phyloP scores from a whole-genome alignment of 2,888 invertebrate genomes.

The Lamellibrachia satsuma region DNA sequence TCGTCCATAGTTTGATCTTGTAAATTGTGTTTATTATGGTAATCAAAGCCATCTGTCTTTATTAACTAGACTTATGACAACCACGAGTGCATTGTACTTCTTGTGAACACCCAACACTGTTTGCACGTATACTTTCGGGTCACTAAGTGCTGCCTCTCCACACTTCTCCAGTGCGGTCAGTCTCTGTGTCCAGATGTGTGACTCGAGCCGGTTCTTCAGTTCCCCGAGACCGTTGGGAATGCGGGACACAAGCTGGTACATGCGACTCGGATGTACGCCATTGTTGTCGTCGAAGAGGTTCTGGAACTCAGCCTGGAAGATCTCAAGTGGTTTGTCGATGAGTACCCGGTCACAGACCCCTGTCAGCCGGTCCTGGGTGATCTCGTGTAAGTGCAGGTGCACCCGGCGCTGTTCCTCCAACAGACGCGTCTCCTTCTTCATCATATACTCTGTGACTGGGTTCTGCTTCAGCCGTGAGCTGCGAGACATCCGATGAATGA shows the following conservation, averaged over 20 bases:
- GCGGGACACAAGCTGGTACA: constrained; percentile 92
- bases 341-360: constrained; percentile 93
- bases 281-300: constrained; percentile 93
- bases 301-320: constrained; percentile 91
- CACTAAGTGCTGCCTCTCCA: constrained; percentile 90
- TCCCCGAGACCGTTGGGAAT: constrained; percentile 89
- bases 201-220: constrained; percentile 86
- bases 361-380: constrained; percentile 86
- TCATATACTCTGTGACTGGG: too few species aligned
- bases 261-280: constrained; percentile 90
- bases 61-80: too few species aligned
- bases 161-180: constrained; percentile 92
- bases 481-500: too few species aligned
- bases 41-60: too few species aligned
- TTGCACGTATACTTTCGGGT: constrained; percentile 96
- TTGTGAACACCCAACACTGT: constrained; percentile 97
- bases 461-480: too few species aligned
- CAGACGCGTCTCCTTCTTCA: constrained; percentile 88
- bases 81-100: constrained; percentile 96
- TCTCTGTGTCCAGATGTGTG: constrained; percentile 82
- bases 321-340: constrained; percentile 94
- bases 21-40: too few species aligned
- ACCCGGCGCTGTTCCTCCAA: constrained; percentile 93
- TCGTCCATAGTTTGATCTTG: too few species aligned
- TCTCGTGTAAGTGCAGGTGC: constrained; percentile 92